phyloP scores from a whole-genome alignment of 2,113 vertebrate species.

The Indicator maculatus region DNA sequence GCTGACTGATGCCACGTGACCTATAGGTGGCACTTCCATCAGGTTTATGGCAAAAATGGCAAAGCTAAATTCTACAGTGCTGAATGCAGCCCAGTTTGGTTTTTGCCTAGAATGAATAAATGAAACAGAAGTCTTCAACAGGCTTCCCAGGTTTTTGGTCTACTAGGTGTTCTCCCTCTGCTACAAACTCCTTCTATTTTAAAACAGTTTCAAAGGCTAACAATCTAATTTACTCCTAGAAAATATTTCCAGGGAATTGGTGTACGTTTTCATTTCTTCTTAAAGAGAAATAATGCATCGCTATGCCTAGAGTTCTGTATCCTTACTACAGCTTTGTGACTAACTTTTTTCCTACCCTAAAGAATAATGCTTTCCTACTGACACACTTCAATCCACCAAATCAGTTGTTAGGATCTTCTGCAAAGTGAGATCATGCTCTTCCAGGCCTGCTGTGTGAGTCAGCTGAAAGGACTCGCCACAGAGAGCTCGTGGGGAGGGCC shows the following conservation, averaged over 20 bases:
- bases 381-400: constrained; percentile 26
- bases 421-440: constrained; percentile 14
- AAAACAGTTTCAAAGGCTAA: neutral
- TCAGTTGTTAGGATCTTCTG: constrained; percentile 25
- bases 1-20: neutral
- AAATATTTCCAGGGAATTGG: neutral
- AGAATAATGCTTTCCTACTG: neutral
- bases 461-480: neutral
- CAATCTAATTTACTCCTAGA: neutral
- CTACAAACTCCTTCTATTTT: neutral
- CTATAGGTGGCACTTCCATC: neutral
- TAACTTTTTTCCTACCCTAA: neutral
- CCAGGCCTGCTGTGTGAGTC: neutral
- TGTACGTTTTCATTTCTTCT: neutral
- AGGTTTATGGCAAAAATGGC: neutral
- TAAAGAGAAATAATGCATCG: neutral
- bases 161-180: neutral
- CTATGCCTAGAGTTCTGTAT: neutral
- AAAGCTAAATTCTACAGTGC: neutral
- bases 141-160: neutral
- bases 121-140: neutral
- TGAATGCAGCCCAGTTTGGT: neutral
- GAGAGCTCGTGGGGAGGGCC: neutral
- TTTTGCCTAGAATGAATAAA: neutral
- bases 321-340: neutral